These are phyloP conservation scores for Perodicticus potto DNA, from an alignment of 2,797 vertebrate genomes.

Conservation along the genomic window DNA sequence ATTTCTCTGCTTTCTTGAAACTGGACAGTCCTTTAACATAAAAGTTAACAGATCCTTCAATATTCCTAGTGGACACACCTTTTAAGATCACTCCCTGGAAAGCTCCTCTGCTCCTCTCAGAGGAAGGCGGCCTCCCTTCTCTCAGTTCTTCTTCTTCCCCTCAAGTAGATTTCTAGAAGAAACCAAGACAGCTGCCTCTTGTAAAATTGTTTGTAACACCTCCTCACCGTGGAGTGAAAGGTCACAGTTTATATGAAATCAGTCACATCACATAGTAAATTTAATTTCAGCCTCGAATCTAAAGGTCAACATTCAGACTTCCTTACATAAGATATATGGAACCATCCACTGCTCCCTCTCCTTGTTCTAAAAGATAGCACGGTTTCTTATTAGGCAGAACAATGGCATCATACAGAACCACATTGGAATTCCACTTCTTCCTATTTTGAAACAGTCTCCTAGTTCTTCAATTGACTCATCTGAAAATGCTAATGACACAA, in stretches of 20 bases:
- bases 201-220: constrained; percentile 9
- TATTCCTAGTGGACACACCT: neutral
- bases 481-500: neutral
- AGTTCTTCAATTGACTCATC: neutral
- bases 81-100: neutral
- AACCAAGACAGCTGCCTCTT: constrained; percentile 21
- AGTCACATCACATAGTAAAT: constrained; percentile 58
- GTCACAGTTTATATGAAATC: constrained; percentile 32
- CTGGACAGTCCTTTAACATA: neutral
- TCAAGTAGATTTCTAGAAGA: constrained; percentile 26
- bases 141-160: neutral
- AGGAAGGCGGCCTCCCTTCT: neutral
- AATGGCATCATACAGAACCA: neutral
- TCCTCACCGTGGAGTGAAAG: constrained; percentile 46
- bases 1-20: constrained; percentile 22
- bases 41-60: neutral
- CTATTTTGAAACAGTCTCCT: neutral
- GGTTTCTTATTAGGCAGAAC: neutral
- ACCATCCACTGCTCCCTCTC: neutral
- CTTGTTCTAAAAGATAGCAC: neutral
- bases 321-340: neutral
- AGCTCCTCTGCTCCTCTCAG: neutral
- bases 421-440: neutral
- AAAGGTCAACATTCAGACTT: constrained; percentile 64
- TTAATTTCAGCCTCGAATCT: constrained; percentile 56